These are phyloP conservation scores for Amiota minor DNA, from an alignment of 2,888 invertebrate genomes.

Conservation along the genomic window DNA sequence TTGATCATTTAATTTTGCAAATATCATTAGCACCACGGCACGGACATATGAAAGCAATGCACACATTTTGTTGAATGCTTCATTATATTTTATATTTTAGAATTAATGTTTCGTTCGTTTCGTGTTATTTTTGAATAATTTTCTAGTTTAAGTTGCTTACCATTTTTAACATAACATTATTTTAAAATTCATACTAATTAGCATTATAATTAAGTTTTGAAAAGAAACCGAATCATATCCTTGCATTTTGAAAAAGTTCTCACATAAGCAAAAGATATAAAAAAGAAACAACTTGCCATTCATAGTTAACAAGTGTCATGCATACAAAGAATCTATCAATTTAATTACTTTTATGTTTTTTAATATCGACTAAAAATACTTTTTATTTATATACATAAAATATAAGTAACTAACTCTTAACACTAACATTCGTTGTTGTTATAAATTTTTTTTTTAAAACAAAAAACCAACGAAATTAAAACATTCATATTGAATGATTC, in stretches of 20 bases:
- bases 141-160: neutral
- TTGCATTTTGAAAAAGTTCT: neutral
- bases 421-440: neutral
- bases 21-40: constrained; percentile 7
- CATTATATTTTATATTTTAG: constrained; percentile 1
- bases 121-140: neutral
- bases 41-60: neutral
- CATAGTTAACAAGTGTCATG: constrained; percentile 18
- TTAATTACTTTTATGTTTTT: neutral
- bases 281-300: constrained; percentile 12
- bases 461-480: constrained; percentile 13
- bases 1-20: constrained; percentile 14
- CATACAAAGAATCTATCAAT: neutral
- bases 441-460: constrained; percentile 1
- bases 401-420: neutral
- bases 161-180: neutral
- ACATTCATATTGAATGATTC: constrained; percentile 68
- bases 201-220: constrained; percentile 6
- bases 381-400: constrained; percentile 1
- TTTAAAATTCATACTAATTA: neutral
- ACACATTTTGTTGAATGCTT: constrained; percentile 1
- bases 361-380: neutral
- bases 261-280: neutral
- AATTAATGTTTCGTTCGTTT: neutral
- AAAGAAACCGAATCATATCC: constrained; percentile 8